Conservation (phyloP, 2,888 invertebrate species). For the Idaea aversata region DNA sequence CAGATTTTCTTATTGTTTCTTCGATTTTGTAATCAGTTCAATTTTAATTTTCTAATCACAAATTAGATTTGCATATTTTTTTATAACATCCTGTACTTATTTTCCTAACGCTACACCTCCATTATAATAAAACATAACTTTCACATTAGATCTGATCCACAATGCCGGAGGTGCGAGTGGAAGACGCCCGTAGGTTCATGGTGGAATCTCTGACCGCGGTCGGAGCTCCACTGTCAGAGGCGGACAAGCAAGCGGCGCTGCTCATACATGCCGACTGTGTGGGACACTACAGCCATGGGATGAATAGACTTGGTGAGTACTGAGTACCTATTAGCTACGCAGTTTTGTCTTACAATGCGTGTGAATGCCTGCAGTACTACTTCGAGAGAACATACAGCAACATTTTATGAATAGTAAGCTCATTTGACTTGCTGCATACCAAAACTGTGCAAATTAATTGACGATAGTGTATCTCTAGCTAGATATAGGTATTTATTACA, state of each 20-base stretch:
- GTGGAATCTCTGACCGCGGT: constrained; percentile 80
- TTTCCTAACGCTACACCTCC: neutral
- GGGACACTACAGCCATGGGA: constrained; percentile 93
- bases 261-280: constrained; percentile 87
- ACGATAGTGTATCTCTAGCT: no score
- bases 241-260: constrained; percentile 82
- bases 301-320: constrained; percentile 86
- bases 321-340: neutral
- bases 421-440: no score
- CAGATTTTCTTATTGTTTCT: no score
- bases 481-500: no score
- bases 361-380: no score
- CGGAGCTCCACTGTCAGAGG: constrained; percentile 81
- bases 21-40: no score
- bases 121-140: constrained; percentile 7
- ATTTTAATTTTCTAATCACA: no score
- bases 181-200: constrained; percentile 81
- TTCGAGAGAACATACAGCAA: no score
- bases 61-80: no score
- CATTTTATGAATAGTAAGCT: no score
- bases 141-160: constrained; percentile 15
- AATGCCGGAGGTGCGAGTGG: constrained; percentile 69
- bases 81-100: constrained; percentile 9
- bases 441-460: no score
- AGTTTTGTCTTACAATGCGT: no score